Evolutionary conservation across 2,797 vertebrate genomes (phyloP).

Genomic region (Macrochelys suwanniensis): DNA sequence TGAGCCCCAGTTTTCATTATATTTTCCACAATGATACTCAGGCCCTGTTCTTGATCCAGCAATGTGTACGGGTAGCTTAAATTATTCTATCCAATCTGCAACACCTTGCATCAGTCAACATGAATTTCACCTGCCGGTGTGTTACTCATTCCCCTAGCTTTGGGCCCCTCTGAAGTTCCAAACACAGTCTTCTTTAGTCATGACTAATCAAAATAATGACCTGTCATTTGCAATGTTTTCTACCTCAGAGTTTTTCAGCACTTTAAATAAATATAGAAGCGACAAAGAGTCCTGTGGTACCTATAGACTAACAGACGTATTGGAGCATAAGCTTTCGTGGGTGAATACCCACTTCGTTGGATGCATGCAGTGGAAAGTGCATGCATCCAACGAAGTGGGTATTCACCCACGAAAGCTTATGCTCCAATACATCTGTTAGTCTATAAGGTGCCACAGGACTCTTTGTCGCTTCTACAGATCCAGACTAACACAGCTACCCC

Average conservation of each 20-base stretch:
- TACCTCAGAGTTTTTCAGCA: not conserved
- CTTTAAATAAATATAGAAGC: not conserved
- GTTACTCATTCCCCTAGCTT: not conserved
- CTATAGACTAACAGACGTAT: no score
- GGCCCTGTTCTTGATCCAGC: not conserved
- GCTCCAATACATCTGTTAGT: no score
- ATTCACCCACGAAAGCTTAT: no score
- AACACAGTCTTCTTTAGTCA: not conserved
- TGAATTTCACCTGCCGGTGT: not conserved
- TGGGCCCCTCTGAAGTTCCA: not conserved
- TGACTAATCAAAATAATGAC: not conserved
- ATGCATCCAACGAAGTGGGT: no score
- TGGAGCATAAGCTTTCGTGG: no score
- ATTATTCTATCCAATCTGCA: not conserved
- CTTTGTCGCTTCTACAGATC: no score
- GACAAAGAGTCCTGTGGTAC: no score
- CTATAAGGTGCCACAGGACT: no score
- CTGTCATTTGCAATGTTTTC: not conserved
- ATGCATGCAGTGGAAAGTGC: no score
- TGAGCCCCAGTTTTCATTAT: not conserved
- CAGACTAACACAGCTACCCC: no score
- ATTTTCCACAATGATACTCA: not conserved
- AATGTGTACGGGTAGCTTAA: not conserved
- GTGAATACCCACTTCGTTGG: no score
- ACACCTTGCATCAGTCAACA: not conserved